phyloP scores from a whole-genome alignment of 2,797 vertebrate species.

The Perodicticus potto region DNA sequence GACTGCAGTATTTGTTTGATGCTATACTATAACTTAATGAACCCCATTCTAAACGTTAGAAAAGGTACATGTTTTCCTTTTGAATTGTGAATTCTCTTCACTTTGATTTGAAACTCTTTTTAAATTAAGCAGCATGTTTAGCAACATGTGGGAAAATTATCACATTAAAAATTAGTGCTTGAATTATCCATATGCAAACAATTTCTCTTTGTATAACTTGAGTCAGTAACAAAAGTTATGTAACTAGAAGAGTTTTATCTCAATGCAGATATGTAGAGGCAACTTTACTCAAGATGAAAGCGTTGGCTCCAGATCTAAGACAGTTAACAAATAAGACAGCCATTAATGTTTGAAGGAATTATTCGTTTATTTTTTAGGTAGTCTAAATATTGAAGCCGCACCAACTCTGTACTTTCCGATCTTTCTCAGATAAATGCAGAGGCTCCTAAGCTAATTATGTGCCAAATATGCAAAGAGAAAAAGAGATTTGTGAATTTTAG shows the following conservation, averaged over 20 bases:
- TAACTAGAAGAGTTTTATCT: background rate
- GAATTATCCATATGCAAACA: background rate
- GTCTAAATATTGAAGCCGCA: background rate
- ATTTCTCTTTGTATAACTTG: background rate
- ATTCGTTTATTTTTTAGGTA: background rate
- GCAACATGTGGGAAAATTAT: background rate
- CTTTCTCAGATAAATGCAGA: slow-evolving; percentile 9
- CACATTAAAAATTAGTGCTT: background rate
- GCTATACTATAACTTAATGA: background rate
- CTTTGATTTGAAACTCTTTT: slow-evolving; percentile 1
- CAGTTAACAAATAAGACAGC: slow-evolving; percentile 16
- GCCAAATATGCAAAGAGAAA: background rate
- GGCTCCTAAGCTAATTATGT: background rate
- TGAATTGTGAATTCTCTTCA: background rate
- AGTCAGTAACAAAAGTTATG: background rate
- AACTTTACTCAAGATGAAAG: background rate
- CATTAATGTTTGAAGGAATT: background rate
- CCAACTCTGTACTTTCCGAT: background rate
- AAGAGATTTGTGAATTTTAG: background rate
- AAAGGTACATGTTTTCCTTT: background rate
- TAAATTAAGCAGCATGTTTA: background rate
- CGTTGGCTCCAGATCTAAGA: slow-evolving; percentile 7
- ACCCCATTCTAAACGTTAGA: background rate
- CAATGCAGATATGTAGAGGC: slow-evolving; percentile 32
- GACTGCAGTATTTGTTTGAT: background rate